Conservation (phyloP, 2,797 vertebrate species). For the Threskiornis aethiopicus region DNA sequence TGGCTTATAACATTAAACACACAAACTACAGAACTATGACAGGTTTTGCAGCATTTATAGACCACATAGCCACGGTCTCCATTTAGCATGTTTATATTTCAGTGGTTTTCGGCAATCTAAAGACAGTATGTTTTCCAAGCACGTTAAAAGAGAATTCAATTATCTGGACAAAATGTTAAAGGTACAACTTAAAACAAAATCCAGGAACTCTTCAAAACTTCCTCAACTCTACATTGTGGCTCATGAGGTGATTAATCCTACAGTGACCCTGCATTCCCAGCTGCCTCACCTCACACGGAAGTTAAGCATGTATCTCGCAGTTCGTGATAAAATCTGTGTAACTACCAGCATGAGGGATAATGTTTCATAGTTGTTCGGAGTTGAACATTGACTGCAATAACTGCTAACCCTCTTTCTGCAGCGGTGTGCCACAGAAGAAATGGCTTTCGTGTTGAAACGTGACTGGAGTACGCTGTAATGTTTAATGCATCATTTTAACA, state of each 20-base stretch:
- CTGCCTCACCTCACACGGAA: neutral
- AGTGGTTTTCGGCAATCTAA: neutral
- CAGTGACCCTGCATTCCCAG: neutral
- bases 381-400: neutral
- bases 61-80: neutral
- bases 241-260: neutral
- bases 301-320: neutral
- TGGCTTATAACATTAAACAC: neutral
- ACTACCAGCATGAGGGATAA: neutral
- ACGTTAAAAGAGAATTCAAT: neutral
- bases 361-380: neutral
- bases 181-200: neutral
- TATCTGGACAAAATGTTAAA: neutral
- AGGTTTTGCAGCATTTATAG: neutral
- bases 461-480: neutral
- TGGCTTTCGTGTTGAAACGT: neutral
- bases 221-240: neutral
- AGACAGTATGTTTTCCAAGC: neutral
- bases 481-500: slow-evolving; percentile 29
- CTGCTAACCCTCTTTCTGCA: neutral
- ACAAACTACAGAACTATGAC: fast-evolving
- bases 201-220: neutral
- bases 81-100: neutral
- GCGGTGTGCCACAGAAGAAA: neutral
- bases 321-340: neutral